Evolutionary conservation across 2,888 invertebrate genomes (phyloP).

Genomic region (Troides helena): DNA sequence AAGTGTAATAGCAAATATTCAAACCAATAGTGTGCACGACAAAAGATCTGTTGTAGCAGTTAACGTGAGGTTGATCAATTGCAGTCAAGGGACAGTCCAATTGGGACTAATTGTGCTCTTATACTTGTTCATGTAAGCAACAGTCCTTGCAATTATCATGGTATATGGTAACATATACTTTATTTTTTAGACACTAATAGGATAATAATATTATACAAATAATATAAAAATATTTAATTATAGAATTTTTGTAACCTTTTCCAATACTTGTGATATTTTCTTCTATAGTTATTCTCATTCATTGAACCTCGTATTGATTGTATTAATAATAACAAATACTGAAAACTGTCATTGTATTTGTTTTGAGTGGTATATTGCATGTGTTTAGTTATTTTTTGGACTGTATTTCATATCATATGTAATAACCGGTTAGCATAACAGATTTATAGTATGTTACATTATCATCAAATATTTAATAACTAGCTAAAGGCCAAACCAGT

Average conservation of each 20-base stretch:
- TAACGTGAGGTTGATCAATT: slow-evolving; percentile 34
- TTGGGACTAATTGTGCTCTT: slow-evolving; percentile 61
- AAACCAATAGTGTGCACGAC: background rate
- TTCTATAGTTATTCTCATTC: background rate
- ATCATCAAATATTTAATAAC: slow-evolving; percentile 54
- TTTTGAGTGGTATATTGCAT: background rate
- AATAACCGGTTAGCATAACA: background rate
- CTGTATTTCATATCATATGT: background rate
- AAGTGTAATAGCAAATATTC: background rate
- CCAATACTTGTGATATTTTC: background rate
- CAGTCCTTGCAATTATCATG: slow-evolving; percentile 29
- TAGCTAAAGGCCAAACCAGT: slow-evolving; percentile 64
- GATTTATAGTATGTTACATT: background rate
- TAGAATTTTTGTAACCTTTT: too few relatives aligned
- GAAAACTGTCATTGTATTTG: background rate
- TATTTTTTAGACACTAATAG: too few relatives aligned
- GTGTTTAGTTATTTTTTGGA: background rate
- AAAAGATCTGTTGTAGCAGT: slow-evolving; percentile 19
- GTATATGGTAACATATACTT: slow-evolving; percentile 5
- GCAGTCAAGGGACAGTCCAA: slow-evolving; percentile 44
- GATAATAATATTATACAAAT: too few relatives aligned
- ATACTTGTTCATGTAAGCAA: slow-evolving; percentile 26
- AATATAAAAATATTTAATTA: too few relatives aligned
- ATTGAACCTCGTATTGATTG: background rate
- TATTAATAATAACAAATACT: background rate